Base-by-base conservation (phyloP, 2,113 vertebrate genomes). In the Verasper variegatus region DNA sequence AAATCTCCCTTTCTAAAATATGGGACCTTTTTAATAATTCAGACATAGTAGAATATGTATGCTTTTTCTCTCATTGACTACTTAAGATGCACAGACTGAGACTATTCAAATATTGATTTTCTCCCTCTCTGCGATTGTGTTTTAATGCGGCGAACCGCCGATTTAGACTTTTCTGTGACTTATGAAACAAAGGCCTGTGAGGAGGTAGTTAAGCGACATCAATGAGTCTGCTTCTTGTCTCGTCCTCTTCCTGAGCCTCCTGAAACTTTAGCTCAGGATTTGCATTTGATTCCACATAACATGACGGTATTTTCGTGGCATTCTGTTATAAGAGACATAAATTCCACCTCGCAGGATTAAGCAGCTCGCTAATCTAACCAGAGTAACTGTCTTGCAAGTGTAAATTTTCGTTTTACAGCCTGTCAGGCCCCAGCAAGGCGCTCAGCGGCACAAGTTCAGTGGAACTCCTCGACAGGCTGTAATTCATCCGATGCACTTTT, bases 21-120 rank as follows among this genome's bases (percentile, higher is more conserved):
- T 9, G 35, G 12, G 18, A 62, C 20, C 2, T 62, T 21, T 21
- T 93, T 86, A 94, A 93, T 93, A 86, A 92, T 92, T 90, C 83
- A 90, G 73, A 62, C 59, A 68, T 27, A 40, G 84, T 82, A 24
- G 80, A 89, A 92, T 83, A 90, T 94, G 94, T 74, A 88, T 31
- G 67, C 82, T 81, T 74, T 91, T 71, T 75, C 81, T 86, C 87
- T 92, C 92, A 91, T 92, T 89, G 90, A 74, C 93, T 95, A 81
- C 87, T 95, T 96, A 94, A 95, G 92, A 96, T 96, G 94, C 95
- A 95, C 89, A 91, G 94, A 92, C 92, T 83, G 88, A 94, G 89
- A 66, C 94, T 95, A 90, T 91, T 96, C 94, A 96, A 96, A 96
- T 96, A 97, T 96, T 95, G 96, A 97, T 98, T 95, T 95, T 84